A percentile compares a stretch with the other conserved stretches of the same genome.
Conservation (phyloP, 2,888 invertebrate genomes). For the Ophion ventricosus region DNA sequence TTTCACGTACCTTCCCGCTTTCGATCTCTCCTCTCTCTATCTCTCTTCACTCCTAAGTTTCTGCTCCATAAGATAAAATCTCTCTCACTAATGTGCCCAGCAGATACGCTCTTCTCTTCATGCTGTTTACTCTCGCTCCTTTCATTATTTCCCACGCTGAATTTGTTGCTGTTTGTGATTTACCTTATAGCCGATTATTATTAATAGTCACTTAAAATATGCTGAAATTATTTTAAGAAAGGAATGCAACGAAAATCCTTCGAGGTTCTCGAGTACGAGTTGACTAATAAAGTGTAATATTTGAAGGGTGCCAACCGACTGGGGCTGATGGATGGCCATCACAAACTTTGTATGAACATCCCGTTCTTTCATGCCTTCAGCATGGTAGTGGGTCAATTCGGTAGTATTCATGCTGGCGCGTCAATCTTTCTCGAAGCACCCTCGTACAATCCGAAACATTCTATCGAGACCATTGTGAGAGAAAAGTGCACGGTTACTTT, state of each 20-base stretch:
- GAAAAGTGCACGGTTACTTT: constrained; percentile 89
- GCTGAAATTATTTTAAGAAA: too few species aligned
- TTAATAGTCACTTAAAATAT: too few species aligned
- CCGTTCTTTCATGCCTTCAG: constrained; percentile 94
- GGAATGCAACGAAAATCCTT: background rate
- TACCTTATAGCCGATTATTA: too few species aligned
- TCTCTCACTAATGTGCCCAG: too few species aligned
- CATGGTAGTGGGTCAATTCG: constrained; percentile 86
- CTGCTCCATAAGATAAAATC: too few species aligned
- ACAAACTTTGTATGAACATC: constrained; percentile 87
- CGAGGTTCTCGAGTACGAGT: background rate
- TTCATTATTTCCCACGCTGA: too few species aligned
- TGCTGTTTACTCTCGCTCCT: too few species aligned
- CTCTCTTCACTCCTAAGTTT: too few species aligned
- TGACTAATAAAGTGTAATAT: background rate
- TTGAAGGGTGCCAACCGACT: constrained; percentile 79
- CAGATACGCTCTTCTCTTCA: too few species aligned
- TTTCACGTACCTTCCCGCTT: too few species aligned
- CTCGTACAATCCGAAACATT: constrained; percentile 86
- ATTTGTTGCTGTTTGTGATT: too few species aligned
- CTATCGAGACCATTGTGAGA: constrained; percentile 86
- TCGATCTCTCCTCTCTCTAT: too few species aligned
- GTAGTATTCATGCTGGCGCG: constrained; percentile 86
- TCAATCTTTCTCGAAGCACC: constrained; percentile 87
- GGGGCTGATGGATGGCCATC: constrained; percentile 83